Evolutionary conservation across 2,113 vertebrate species (phyloP).

Genomic region (Meleagris gallopavo): DNA sequence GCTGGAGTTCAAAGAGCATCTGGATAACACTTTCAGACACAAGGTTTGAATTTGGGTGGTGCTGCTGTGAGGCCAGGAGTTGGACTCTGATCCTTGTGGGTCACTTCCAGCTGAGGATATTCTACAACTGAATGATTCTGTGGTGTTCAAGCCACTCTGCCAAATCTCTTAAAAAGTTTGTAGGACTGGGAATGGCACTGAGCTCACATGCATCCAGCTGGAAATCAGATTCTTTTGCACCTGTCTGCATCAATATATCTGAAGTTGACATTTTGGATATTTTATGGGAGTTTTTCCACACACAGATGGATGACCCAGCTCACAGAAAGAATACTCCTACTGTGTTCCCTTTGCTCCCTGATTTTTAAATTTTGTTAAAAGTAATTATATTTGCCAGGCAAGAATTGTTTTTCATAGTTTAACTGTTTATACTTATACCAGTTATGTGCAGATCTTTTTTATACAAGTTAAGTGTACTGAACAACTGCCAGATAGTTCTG

Average conservation of each 20-base stretch:
- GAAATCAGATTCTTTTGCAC: slow-evolving; percentile 23
- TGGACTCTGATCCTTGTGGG: not conserved
- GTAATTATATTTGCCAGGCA: slow-evolving; percentile 54
- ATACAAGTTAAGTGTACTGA: slow-evolving; percentile 61
- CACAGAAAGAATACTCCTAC: not conserved
- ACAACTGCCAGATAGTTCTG: slow-evolving; percentile 65
- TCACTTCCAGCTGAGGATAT: not conserved
- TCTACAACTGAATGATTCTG: not conserved
- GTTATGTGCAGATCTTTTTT: slow-evolving; percentile 63
- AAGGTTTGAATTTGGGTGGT: not conserved
- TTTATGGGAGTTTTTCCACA: not conserved
- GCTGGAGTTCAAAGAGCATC: not conserved
- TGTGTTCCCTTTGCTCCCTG: not conserved
- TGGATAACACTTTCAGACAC: not conserved
- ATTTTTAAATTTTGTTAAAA: slow-evolving; percentile 50
- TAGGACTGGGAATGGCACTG: not conserved
- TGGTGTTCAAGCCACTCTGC: not conserved
- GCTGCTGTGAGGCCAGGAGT: not conserved
- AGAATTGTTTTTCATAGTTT: slow-evolving; percentile 58
- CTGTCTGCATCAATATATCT: not conserved
- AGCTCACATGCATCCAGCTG: not conserved
- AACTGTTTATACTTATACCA: slow-evolving; percentile 63
- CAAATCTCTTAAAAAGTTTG: not conserved
- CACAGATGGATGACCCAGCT: not conserved
- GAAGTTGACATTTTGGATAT: not conserved